Conservation (phyloP, 1,140 invertebrate genomes). For the Coenobita brevimanus region DNA sequence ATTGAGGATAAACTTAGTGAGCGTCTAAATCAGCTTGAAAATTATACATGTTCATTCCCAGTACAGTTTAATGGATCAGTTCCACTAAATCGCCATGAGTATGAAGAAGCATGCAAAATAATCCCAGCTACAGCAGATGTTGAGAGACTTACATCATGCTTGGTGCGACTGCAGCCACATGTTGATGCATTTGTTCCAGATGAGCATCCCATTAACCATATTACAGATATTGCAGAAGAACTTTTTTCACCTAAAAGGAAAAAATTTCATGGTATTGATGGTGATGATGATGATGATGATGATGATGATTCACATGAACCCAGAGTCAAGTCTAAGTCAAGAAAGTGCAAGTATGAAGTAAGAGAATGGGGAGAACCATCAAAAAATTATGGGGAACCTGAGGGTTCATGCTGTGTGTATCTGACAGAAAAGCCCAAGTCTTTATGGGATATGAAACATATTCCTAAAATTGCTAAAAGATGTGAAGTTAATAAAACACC, state of each 20-base stretch:
- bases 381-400: not conserved
- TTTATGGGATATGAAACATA: constrained; percentile 58
- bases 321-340: not conserved
- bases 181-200: constrained; percentile 43
- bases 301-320: no score
- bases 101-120: constrained; percentile 42
- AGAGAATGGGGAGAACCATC: not conserved
- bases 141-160: constrained; percentile 42
- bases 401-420: constrained; percentile 16
- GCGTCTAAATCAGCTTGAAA: constrained; percentile 17
- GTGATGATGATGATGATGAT: no score
- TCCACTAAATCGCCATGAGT: constrained; percentile 47
- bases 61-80: constrained; percentile 49
- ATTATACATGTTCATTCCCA: not conserved
- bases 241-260: constrained; percentile 31
- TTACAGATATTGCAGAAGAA: constrained; percentile 52
- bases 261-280: not conserved
- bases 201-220: constrained; percentile 65
- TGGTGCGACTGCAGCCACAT: constrained; percentile 54
- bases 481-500: not conserved
- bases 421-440: constrained; percentile 52
- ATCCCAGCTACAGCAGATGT: not conserved
- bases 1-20: constrained; percentile 41
- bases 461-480: constrained; percentile 21
- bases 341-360: not conserved